Evolutionary conservation across 2,113 vertebrate genomes (phyloP), one percentile per base, ranked within the genome.

Genomic region (Prunella himalayana): DNA sequence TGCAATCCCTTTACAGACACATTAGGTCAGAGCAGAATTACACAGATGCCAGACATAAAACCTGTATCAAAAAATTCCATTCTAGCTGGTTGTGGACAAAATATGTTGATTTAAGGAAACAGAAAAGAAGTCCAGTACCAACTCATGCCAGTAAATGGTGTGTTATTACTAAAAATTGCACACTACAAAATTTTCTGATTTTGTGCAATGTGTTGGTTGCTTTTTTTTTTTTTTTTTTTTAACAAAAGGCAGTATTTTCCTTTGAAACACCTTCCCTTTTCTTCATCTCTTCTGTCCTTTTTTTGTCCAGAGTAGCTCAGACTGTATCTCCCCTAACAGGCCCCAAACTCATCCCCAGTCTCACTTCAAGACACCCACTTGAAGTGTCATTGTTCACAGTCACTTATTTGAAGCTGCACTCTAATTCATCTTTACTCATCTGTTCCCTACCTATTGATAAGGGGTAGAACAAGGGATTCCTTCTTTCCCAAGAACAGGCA

Each of bases 1-100:
- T 86, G 68, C 80, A 88, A 70, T 73, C 69, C 18, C 68, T 60
- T 85, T 77, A 56, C 64, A 64, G 88, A 78, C 44, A 68, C 49
- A 68, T 73, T 73, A 92, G 51, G 64, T 81, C 82, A 90, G 47
- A 93, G 51, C 49, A 65, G 85, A 94, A 93, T 94, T 83, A 68
- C 53, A 96, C 59, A 88, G 82, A 88, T 51, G 30, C 24, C 80
- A 94, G 87, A 37, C 59, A 59, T 18, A 85, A 91, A 87, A 72
- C 25, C 41, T 37, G 19, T 42, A 69, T 39, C 4, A 3, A 85
- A 95, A 47, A 11, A 23, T 28, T 82, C 65, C 5, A 2, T 87
- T 82, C 42, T 51, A 73, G 35, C 37, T 72, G 19, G 30, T 50
- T 91, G 61, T 53, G n/a, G 18, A 72, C 17, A 69, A 83, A 90